Conservation (phyloP, 2,113 vertebrate species). For the Piaya cayana region DNA sequence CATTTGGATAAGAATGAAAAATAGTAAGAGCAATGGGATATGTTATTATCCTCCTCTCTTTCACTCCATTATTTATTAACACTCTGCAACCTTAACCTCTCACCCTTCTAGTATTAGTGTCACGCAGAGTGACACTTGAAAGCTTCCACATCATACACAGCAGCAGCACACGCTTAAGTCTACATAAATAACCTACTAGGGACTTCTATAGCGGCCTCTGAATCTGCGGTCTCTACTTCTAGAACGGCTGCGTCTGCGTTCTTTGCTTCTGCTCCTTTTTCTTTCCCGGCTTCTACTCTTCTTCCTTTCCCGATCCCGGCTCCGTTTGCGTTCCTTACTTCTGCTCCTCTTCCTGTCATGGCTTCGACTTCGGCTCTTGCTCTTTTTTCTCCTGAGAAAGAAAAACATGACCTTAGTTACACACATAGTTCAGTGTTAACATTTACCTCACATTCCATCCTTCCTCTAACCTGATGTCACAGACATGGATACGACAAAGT, state of each 20-base stretch:
- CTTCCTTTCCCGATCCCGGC: slow-evolving; percentile 85
- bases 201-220: slow-evolving; percentile 88
- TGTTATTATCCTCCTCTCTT: background rate
- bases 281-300: slow-evolving; percentile 88
- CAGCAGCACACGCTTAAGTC: background rate
- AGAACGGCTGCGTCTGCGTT: slow-evolving; percentile 87
- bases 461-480: background rate
- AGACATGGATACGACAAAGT: accelerated
- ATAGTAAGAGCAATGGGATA: background rate
- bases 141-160: background rate
- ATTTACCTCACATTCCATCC: background rate
- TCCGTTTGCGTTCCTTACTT: slow-evolving; percentile 89
- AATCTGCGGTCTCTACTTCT: slow-evolving; percentile 87
- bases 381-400: slow-evolving; percentile 89
- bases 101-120: background rate
- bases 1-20: background rate
- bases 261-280: slow-evolving; percentile 88
- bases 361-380: slow-evolving; percentile 90
- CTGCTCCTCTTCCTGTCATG: slow-evolving; percentile 87
- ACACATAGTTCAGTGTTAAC: background rate
- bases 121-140: background rate
- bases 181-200: slow-evolving; percentile 83
- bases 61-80: background rate
- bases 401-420: background rate
- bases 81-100: background rate